Base-by-base conservation (phyloP, 2,888 invertebrate genomes). In the Xanthia icteritia region DNA sequence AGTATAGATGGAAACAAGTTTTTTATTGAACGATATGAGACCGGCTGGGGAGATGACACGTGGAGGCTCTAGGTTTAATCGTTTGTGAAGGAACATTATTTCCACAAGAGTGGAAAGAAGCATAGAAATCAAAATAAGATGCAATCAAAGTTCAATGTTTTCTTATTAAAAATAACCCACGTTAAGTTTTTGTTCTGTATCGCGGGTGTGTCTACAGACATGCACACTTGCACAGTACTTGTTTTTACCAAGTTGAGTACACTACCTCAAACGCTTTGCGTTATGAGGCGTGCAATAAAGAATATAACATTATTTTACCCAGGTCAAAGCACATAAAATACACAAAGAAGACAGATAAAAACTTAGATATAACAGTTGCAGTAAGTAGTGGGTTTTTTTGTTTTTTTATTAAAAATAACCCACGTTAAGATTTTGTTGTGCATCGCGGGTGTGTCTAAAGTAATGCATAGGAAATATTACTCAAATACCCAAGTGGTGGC, bases 1-100 rank as follows among this genome's bases (percentile, higher is more conserved):
- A 83, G 80, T 83, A 83, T 81, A 17, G 77, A 79, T 63, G 76
- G 73, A 81, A 77, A 79, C 72, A 85, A 76, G 66, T 36, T 78
- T 85, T 85, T 83, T 86, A 86, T 86, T 85, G 86, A 75, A 85
- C 73, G 71, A 68, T 77, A 72, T 84, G 61, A 69, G 56, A 63
- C 9, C 36, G 67, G 69, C 66, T 48, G 60, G 61, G 75, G 42
- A 9, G 60, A 54, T 58, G 73, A 63, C 67, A 64, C 54, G 63
- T 54, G 42, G 27, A 45, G 42, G 45, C 11, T 4, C 27, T 65
- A 54, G 68, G 31, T 31, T 51, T 63, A 27, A 6, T 31, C 42
- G 45, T 80, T 64, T 65, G 58, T 31, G 54, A 15, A 6, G 6
- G 13, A n/a, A 31, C 4, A 15, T 39, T 51, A 17, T 45, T 76